Evolutionary conservation across 2,888 invertebrate genomes (phyloP), one percentile per base, ranked within the genome.

Genomic region (Leptothorax acervorum): DNA sequence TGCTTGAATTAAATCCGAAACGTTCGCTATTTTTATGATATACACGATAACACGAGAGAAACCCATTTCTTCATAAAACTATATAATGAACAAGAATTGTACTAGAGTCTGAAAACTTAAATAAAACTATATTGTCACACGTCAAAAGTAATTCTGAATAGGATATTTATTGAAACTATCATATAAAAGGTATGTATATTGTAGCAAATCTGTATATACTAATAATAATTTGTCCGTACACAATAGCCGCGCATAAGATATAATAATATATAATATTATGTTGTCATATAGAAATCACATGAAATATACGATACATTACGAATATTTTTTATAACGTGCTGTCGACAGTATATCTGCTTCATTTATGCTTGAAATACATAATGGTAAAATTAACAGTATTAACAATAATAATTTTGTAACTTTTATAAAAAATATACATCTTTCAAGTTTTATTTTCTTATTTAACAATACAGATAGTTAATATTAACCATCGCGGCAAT

Each of bases 381-480:
- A 66, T 78, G 66, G 35, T 12, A 70, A 70, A 79, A 71, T 62
- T 79, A 71, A 79, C 71, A 71, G 71, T 71, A 71, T 48, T 48
- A 81, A 81, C 73, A 71, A 79, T 66, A 79, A 39, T 31, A 48
- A 28, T 55, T 78, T 81, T 51, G 48, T 81, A 71, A 81, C 12
- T 76, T 39, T 71, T 60, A 39, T 70, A 66, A 79, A 70, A 57
- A 81, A 79, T n/a, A 79, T 71, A 79, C n/a, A 79, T 70, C 0
- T 70, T 51, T 62, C 12, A 62, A 60, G 28, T 28, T 9, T 42
- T 57, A 12, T 66, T 68, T 12, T 1, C 9, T 23, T 48, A 45
- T 76, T 55, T 31, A 55, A 76, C 28, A 9, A 45, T n/a, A 31
- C 11, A 39, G 9, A 35, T 62, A 48, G 18, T 74, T 60, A 71